A percentile compares a stretch with the other conserved stretches of the same genome.
These are phyloP conservation scores for Copidosoma floridanum DNA, from an alignment of 1,140 invertebrate genomes.

Conservation along the genomic window DNA sequence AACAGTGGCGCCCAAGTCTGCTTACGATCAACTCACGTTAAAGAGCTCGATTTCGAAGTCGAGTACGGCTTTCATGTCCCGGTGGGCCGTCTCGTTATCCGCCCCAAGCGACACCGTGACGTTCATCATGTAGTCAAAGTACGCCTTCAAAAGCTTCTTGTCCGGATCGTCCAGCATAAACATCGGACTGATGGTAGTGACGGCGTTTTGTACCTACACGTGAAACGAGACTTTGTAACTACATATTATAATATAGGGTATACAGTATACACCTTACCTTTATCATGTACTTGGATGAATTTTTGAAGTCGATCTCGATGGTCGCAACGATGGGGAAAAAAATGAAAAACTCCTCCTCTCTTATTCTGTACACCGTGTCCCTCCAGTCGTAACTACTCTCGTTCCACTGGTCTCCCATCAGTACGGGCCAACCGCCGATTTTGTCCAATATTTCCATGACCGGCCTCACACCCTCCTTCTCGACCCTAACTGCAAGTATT, in stretches of 20 bases:
- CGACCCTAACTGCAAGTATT: constrained; percentile 65
- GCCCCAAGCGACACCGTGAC: constrained; percentile 86
- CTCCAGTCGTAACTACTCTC: constrained; percentile 72
- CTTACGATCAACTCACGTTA: constrained; percentile 52
- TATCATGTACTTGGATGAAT: constrained; percentile 79
- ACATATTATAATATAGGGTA: no score
- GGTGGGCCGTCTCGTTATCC: constrained; percentile 56
- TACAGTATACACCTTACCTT: constrained; percentile 66
- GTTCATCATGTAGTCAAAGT: constrained; percentile 82
- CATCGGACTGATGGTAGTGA: neutral
- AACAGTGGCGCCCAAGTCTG: no score
- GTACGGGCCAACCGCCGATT: constrained; percentile 87
- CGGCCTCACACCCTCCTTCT: constrained; percentile 68
- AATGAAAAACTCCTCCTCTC: constrained; percentile 76
- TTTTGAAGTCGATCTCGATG: constrained; percentile 83
- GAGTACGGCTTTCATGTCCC: constrained; percentile 59
- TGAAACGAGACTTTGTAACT: no score
- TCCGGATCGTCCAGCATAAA: neutral
- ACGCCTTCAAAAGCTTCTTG: constrained; percentile 70
- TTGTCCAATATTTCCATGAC: constrained; percentile 67
- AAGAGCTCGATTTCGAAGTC: constrained; percentile 64
- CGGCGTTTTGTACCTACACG: neutral
- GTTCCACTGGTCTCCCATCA: constrained; percentile 77
- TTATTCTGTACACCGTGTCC: constrained; percentile 76
- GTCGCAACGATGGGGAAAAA: constrained; percentile 91